phyloP scores from a whole-genome alignment of 2,113 vertebrate species.

The Glaucidium brasilianum region DNA sequence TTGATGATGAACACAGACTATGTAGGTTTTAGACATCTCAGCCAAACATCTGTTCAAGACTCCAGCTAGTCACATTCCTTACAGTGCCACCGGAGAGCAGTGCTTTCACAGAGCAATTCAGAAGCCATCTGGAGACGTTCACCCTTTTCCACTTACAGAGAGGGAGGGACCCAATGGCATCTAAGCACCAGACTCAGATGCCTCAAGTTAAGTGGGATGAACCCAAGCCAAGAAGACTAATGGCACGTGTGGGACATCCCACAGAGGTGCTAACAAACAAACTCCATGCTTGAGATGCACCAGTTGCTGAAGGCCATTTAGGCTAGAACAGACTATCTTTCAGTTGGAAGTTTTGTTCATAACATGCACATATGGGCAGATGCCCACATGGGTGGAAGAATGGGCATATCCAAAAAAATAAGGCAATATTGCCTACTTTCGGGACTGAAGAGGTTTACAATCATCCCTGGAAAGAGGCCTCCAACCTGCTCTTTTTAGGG shows the following conservation, averaged over 20 bases:
- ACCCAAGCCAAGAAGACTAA: not conserved
- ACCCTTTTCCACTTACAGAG: too few species aligned
- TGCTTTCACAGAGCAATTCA: not conserved
- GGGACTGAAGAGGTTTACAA: not conserved
- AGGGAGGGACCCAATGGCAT: not conserved
- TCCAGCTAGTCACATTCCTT: not conserved
- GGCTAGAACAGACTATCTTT: not conserved
- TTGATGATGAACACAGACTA: not conserved
- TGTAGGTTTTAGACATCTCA: not conserved
- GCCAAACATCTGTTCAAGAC: not conserved
- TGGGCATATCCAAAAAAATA: not conserved
- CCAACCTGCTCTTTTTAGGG: not conserved
- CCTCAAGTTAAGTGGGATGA: not conserved
- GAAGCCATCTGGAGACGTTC: not conserved
- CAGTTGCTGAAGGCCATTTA: not conserved
- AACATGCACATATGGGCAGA: accelerated
- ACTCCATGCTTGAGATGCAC: not conserved
- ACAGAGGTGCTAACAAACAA: not conserved
- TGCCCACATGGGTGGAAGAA: not conserved
- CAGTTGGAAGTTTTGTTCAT: not conserved
- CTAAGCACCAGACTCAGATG: not conserved
- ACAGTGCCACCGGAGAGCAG: not conserved
- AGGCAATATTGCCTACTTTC: not conserved
- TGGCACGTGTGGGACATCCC: not conserved
- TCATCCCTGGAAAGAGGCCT: not conserved